Conservation (phyloP, 2,797 vertebrate genomes). For the Menidia menidia region DNA sequence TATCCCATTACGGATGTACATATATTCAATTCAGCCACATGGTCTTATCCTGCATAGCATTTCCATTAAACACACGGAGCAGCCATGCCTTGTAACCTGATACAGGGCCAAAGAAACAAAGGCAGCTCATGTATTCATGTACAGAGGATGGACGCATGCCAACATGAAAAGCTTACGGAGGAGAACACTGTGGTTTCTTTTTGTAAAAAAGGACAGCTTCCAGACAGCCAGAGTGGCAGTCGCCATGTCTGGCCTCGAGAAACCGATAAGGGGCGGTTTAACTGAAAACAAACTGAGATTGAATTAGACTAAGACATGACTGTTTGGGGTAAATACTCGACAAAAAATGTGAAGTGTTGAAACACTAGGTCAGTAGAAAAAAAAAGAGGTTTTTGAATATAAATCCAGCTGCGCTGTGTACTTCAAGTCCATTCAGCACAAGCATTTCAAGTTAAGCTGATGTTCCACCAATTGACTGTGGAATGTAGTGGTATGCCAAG, state of each 20-base stretch:
- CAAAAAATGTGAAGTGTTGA: constrained; percentile 38
- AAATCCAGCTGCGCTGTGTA: constrained; percentile 54
- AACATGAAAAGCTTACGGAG: constrained; percentile 63
- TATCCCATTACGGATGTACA: constrained; percentile 80
- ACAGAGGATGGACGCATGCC: constrained; percentile 79
- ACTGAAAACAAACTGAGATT: constrained; percentile 45
- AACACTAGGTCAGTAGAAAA: constrained; percentile 31
- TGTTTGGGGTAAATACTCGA: constrained; percentile 33
- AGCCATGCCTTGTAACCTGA: constrained; percentile 77
- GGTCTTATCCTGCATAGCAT: constrained; percentile 76
- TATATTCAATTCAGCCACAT: constrained; percentile 79
- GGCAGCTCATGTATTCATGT: constrained; percentile 79
- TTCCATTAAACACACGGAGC: constrained; percentile 75
- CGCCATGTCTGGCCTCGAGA: constrained; percentile 33
- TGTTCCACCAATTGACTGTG: constrained; percentile 66
- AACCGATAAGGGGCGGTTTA: constrained; percentile 21
- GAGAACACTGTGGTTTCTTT: constrained; percentile 63
- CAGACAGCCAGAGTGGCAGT: constrained; percentile 63
- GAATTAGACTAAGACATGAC: constrained; percentile 40
- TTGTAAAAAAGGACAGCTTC: constrained; percentile 55
- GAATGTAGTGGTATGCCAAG: constrained; percentile 63
- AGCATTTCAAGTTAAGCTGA: constrained; percentile 57
- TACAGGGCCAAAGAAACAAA: constrained; percentile 75
- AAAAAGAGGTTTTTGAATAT: constrained; percentile 30
- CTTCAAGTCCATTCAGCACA: constrained; percentile 44